Evolutionary conservation across 1,140 invertebrate species (phyloP), one percentile per base, ranked within the genome.

Genomic region (Lucilia sericata): DNA sequence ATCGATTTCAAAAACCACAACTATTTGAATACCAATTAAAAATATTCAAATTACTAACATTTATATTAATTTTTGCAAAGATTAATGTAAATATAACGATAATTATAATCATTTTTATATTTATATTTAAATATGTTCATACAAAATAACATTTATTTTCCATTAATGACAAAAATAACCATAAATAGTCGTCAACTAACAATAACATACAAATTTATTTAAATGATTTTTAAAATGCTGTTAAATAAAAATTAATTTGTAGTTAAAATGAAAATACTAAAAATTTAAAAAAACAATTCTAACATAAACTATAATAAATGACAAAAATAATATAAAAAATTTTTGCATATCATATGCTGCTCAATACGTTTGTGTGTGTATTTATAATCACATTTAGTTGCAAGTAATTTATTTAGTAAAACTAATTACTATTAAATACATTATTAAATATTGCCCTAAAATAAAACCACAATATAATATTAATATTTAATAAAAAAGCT

Each of bases 361-460:
- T 7, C 5, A 42, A 42, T 42, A 42, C 42, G 42, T 42, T 36
- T 36, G 25, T 42, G 42, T 42, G 42, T 42, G 42, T 10, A 42
- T 42, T 42, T 42, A 42, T 8, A 42, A 42, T 42, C 5, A 10
- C 42, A 42, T 42, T 42, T 3, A 42, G 42, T 42, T 8, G 42
- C 5, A 8, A 42, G 42, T 42, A 17, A 7, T 60, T n/a, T 70
- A 21, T 70, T 70, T 70, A 70, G 19, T 25, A 70, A 70, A 70
- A 70, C n/a, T 70, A 70, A 70, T 70, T 70, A 70, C n/a, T 70
- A 21, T n/a, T 70, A 70, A 70, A 70, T 70, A 10, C n/a, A n/a
- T 30, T 30, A 70, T 70, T 70, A 10, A 70, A 70, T 70, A 70
- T 70, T 25, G n/a, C 9, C n/a, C 42, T 25, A 70, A 70, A 70